phyloP scores from a whole-genome alignment of 2,113 vertebrate genomes.

The Sitta europaea region DNA sequence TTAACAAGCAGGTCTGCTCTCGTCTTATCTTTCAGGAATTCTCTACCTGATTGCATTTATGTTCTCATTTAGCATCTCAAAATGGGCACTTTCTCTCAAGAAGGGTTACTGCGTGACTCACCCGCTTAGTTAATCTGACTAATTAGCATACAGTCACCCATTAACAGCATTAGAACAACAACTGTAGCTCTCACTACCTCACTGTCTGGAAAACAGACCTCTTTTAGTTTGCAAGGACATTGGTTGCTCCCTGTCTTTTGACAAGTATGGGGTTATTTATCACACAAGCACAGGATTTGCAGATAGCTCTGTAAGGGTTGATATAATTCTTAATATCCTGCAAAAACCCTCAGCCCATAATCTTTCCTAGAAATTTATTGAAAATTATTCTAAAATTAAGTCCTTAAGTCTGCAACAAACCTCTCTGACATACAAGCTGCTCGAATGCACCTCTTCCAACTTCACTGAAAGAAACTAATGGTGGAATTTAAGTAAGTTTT shows the following conservation, averaged over 20 bases:
- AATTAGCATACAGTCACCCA: slow-evolving; percentile 77
- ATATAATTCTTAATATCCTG: slow-evolving; percentile 41
- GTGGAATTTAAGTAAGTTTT: slow-evolving; percentile 51
- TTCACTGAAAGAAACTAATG: slow-evolving; percentile 28
- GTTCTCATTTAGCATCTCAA: slow-evolving; percentile 75
- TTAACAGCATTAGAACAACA: slow-evolving; percentile 75
- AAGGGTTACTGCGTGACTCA: slow-evolving; percentile 76
- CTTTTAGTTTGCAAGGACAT: slow-evolving; percentile 41
- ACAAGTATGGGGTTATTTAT: slow-evolving; percentile 6
- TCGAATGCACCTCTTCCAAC: slow-evolving; percentile 55
- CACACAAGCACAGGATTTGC: neutral
- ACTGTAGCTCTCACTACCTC: slow-evolving; percentile 49
- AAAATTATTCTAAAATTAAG: slow-evolving; percentile 66
- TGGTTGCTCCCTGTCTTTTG: neutral
- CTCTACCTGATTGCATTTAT: slow-evolving; percentile 73
- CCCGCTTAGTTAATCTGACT: slow-evolving; percentile 77
- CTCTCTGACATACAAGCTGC: slow-evolving; percentile 35
- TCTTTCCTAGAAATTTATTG: slow-evolving; percentile 36
- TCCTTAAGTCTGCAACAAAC: slow-evolving; percentile 47
- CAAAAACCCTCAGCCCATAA: slow-evolving; percentile 21
- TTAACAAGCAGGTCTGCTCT: slow-evolving; percentile 65
- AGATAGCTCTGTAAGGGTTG: neutral
- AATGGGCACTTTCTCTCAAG: slow-evolving; percentile 74
- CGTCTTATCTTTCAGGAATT: slow-evolving; percentile 70
- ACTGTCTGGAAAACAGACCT: slow-evolving; percentile 50